Evolutionary conservation across 2,113 vertebrate genomes (phyloP), one percentile per base, ranked within the genome.

Genomic region (Scophthalmus maximus): DNA sequence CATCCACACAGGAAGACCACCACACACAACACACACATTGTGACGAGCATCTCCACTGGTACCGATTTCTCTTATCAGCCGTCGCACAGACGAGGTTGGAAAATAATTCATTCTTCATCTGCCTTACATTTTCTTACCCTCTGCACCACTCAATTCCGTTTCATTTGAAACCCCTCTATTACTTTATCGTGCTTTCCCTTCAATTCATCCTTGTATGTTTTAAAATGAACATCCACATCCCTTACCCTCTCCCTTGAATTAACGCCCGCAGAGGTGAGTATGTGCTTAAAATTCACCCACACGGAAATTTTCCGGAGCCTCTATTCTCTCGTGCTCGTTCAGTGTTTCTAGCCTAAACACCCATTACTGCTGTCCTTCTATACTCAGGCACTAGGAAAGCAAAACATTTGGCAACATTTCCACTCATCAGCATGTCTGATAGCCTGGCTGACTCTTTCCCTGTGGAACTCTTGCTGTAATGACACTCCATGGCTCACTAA

Each of bases 61-160:
- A 76, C 77, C 86, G 81, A 89, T 87, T 86, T 86, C 23, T 50
- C 77, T 90, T 91, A 89, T 91, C 88, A 88, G 84, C 59, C 7
- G 22, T 58, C 62, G 57, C 57, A 36, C 90, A 91, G 86, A 83
- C 79, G 0, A 7, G 51, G n/a, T 44, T 26, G 27, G 3, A 82
- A 82, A 83, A 78, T 83, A 86, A 79, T 87, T 22, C 73, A 55
- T 69, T 79, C 15, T 63, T 47, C 34, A 23, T 66, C 47, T 49
- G 22, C 22, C 34, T 59, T 50, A 59, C 29, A 5, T 53, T 53
- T 40, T 72, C 74, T 76, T 40, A 78, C 59, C 46, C 57, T 58
- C 61, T 32, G 36, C 60, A 71, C 72, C 76, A 32, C 36, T 23
- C 49, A 34, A 8, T 47, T 76, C 51, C 38, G 27, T 25, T 18